phyloP scores from a whole-genome alignment of 2,797 vertebrate genomes.

The Leptodactylus fallax region DNA sequence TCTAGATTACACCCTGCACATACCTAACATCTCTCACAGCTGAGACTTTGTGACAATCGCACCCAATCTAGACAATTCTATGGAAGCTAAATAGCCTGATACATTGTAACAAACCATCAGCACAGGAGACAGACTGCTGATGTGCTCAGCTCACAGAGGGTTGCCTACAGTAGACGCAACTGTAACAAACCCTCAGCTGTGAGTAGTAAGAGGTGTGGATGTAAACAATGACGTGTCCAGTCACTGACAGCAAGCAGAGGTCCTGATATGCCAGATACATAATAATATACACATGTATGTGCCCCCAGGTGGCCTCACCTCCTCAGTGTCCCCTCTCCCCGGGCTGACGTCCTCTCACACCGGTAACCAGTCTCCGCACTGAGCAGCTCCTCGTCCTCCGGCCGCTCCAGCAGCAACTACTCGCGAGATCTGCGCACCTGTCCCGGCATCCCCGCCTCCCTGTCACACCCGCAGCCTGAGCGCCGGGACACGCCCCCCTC shows the following conservation, averaged over 20 bases:
- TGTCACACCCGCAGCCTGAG: not conserved
- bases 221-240: not conserved
- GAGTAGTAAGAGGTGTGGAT: not conserved
- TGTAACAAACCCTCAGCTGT: not conserved
- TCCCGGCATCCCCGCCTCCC: not conserved
- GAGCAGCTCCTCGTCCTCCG: not conserved
- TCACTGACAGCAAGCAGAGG: not conserved
- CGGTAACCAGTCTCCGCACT: not conserved
- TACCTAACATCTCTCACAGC: too few relatives aligned
- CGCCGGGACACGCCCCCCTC: not conserved
- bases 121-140: too few relatives aligned
- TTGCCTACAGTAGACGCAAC: too few relatives aligned
- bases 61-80: too few relatives aligned
- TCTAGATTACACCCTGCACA: too few relatives aligned
- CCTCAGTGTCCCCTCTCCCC: not conserved
- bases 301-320: not conserved
- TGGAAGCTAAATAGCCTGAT: not conserved
- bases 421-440: conserved; percentile 55
- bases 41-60: too few relatives aligned
- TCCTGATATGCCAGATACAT: not conserved
- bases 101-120: not conserved
- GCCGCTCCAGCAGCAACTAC: not conserved
- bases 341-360: not conserved
- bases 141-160: too few relatives aligned
- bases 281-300: not conserved